Evolutionary conservation across 2,888 invertebrate species (phyloP).

Genomic region (Pyralis farinalis): DNA sequence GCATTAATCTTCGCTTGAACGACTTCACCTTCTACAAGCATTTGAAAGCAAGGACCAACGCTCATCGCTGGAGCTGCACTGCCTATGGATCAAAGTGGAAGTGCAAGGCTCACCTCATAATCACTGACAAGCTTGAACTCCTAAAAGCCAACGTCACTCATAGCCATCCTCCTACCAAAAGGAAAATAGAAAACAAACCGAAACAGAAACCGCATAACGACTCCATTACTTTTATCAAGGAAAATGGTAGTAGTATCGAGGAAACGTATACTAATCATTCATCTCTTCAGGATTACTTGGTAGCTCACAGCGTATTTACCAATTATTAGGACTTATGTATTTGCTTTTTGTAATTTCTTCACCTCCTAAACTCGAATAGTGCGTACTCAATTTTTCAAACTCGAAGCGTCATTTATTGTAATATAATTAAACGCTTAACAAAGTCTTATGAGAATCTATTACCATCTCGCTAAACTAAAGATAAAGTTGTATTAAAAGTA

Average conservation of each 20-base stretch:
- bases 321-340: conserved; percentile 31
- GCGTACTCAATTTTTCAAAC: no score
- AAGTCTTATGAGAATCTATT: no score
- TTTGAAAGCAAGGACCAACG: conserved; percentile 56
- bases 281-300: conserved; percentile 56
- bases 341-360: no score
- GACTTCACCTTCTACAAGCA: conserved; percentile 69
- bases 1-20: conserved; percentile 63
- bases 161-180: conserved; percentile 51
- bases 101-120: conserved; percentile 63
- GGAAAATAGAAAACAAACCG: conserved; percentile 27
- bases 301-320: conserved; percentile 60
- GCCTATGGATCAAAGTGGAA: conserved; percentile 65
- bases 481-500: no score
- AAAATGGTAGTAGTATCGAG: conserved; percentile 5
- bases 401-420: no score
- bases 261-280: conserved; percentile 17
- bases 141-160: conserved; percentile 57
- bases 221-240: background rate
- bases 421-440: no score
- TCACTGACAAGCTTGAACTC: conserved; percentile 61
- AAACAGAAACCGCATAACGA: conserved; percentile 10
- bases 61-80: conserved; percentile 68
- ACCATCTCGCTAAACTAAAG: no score
- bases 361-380: no score